Base-by-base conservation (phyloP, 2,888 invertebrate genomes). In the Chaetogeoica ovagalla region DNA sequence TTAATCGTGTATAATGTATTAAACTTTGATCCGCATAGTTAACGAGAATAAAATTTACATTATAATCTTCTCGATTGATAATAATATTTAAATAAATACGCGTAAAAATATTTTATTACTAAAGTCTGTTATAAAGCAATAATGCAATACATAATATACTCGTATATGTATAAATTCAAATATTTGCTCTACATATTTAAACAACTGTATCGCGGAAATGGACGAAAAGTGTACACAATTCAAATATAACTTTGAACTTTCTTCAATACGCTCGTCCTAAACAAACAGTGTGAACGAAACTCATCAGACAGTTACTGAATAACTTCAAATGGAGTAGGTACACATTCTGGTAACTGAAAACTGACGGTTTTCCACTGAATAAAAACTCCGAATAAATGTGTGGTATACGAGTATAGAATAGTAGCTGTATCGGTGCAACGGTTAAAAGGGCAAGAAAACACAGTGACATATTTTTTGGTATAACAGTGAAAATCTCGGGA, bases 171-270 rank as follows among this genome's bases (percentile, higher is more conserved):
- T 13, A 52, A 52, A 69, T 30, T 43, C 60, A 23, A 72, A 48
- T 62, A 72, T 48, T 48, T 48, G 13, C 39, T n/a, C 13, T 17
- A 37, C 5, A 71, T 62, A 39, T 15, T 39, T 21, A 19, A 13
- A 60, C 43, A 48, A 72, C 19, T 48, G 13, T 43, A 43, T 60
- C 43, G 39, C 11, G 6, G 60, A 60, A 72, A 60, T 17, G 23
- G 19, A 13, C 43, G 59, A 7, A 60, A 60, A 72, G 19, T 23
- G 59, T 57, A 23, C 5, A 39, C 48, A 48, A 62, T 72, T 62
- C 19, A 8, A 60, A 43, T 60, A 23, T 19, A 19, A 72, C 43
- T 72, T 72, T 72, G 72, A 30, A 72, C 17, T 72, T 9, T 13
- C 21, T 71, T 17, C 9, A 43, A 60, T 72, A 60, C 23, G 23